phyloP scores from a whole-genome alignment of 2,888 invertebrate genomes.

The Eupithecia abbreviata region DNA sequence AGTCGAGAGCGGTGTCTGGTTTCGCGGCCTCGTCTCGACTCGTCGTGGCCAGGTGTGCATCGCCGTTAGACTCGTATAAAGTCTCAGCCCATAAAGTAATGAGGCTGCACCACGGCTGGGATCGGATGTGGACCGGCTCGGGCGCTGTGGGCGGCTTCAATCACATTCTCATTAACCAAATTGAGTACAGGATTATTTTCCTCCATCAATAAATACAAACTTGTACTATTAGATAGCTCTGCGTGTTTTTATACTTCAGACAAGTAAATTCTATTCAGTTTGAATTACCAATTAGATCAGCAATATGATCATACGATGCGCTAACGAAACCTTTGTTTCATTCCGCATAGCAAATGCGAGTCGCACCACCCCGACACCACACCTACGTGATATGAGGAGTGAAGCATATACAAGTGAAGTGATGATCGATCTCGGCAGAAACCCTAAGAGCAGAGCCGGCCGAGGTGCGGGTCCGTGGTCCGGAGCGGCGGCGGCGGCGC shows the following conservation, averaged over 20 bases:
- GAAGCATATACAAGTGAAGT: not conserved
- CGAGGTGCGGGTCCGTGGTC: not conserved
- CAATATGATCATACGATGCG: not conserved
- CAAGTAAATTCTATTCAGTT: not conserved
- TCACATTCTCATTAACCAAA: constrained; percentile 41
- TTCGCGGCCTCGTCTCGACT: constrained; percentile 28
- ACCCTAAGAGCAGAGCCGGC: not conserved
- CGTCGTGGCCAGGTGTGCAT: constrained; percentile 11
- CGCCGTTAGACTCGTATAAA: not conserved
- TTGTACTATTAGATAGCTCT: not conserved
- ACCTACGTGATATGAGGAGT: not conserved
- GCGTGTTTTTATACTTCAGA: not conserved
- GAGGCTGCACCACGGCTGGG: constrained; percentile 34
- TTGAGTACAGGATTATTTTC: constrained; percentile 32
- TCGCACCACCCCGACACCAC: not conserved
- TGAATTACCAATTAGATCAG: not conserved
- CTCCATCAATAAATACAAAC: not conserved
- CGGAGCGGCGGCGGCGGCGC: constrained; percentile 19
- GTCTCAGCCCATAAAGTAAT: constrained; percentile 32
- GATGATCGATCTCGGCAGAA: not conserved
- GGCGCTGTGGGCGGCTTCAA: constrained; percentile 34
- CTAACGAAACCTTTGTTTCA: not conserved
- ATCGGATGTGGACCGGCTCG: constrained; percentile 22
- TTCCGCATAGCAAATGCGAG: not conserved
- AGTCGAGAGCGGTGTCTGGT: constrained; percentile 20